A percentile compares a stretch with the other conserved stretches of the same genome.
phyloP scores from a whole-genome alignment of 2,797 vertebrate species.

The Enteromius afrohamiltoni region DNA sequence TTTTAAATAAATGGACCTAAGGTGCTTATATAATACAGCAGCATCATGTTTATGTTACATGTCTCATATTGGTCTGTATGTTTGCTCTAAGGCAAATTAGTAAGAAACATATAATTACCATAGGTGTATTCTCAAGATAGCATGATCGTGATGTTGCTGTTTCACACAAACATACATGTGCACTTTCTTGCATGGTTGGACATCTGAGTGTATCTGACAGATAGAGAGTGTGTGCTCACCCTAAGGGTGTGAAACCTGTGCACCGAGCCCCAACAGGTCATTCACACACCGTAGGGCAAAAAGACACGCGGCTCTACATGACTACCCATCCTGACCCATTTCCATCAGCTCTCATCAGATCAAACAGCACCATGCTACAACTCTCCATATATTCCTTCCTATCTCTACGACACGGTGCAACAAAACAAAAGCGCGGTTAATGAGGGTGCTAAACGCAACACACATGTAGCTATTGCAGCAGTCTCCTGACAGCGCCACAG shows the following conservation, averaged over 20 bases:
- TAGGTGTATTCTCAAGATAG: neutral
- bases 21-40: neutral
- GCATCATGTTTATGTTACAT: neutral
- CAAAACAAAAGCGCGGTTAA: constrained; percentile 49
- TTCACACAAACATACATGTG: constrained; percentile 15
- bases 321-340: constrained; percentile 56
- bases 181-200: constrained; percentile 7
- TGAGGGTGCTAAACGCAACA: constrained; percentile 50
- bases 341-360: constrained; percentile 56
- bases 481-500: constrained; percentile 43
- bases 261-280: constrained; percentile 41
- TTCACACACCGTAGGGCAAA: constrained; percentile 39
- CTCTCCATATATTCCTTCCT: constrained; percentile 19
- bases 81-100: neutral
- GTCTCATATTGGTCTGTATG: neutral
- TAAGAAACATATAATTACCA: neutral
- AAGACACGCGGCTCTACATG: constrained; percentile 44
- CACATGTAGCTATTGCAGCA: constrained; percentile 48
- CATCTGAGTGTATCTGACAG: constrained; percentile 37
- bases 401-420: neutral
- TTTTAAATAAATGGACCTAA: neutral
- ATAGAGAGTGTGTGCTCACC: constrained; percentile 20
- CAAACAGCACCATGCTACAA: constrained; percentile 48
- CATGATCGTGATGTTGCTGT: neutral
- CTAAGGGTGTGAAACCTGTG: constrained; percentile 52